Evolutionary conservation across 2,797 vertebrate species (phyloP).

Genomic region (Choloepus didactylus): DNA sequence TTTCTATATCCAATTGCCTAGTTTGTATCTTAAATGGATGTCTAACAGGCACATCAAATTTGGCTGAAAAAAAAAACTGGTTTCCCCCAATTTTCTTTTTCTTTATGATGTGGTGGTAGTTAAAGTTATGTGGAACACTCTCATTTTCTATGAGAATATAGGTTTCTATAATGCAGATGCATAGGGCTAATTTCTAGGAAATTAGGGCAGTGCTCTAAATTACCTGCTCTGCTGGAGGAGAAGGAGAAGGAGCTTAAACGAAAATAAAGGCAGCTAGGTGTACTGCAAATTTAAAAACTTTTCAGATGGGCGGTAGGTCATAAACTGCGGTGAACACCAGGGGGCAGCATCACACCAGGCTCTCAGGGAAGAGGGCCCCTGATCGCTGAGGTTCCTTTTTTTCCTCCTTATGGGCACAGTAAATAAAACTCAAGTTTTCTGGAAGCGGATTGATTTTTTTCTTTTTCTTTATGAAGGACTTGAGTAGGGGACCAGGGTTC

Average conservation of each 20-base stretch:
- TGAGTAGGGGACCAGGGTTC: conserved; percentile 48
- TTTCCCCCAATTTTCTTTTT: background rate
- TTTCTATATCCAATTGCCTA: background rate
- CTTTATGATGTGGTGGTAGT: background rate
- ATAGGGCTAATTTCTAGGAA: background rate
- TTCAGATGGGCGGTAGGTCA: background rate
- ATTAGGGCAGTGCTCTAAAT: background rate
- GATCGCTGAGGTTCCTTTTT: background rate
- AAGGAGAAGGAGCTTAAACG: background rate
- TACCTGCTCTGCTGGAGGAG: background rate
- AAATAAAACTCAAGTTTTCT: conserved; percentile 27
- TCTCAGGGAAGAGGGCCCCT: background rate
- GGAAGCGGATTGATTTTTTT: background rate
- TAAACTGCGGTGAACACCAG: background rate
- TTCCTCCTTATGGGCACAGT: background rate
- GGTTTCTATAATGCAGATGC: background rate
- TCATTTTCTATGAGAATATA: background rate
- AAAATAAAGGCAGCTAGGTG: background rate
- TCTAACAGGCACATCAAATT: background rate
- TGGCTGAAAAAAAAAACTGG: background rate
- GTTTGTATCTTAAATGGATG: background rate
- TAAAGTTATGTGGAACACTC: background rate
- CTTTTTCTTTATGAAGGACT: conserved; percentile 68
- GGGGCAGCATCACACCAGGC: conserved; percentile 67
- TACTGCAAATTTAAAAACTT: background rate